Conservation (phyloP, 30 jellyfish, hydroid and myxozoan species). For the Mastigias papua region DNA sequence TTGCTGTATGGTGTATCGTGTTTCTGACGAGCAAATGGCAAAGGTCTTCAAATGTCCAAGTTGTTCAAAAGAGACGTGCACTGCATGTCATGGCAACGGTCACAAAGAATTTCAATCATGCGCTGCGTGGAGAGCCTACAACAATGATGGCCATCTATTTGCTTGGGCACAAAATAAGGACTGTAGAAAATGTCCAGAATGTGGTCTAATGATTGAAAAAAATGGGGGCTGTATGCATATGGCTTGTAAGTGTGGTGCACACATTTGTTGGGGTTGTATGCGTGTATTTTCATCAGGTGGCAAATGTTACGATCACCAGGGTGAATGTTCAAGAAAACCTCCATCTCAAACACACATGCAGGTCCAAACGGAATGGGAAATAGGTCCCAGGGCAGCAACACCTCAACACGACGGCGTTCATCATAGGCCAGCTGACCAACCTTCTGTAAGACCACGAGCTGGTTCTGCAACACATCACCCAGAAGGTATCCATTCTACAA, state of each 20-base stretch:
- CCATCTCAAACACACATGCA: neutral
- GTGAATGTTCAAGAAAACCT: neutral
- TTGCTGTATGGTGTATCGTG: constrained; percentile 56
- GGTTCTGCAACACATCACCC: no score
- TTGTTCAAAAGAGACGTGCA: constrained; percentile 40
- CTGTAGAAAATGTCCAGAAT: constrained; percentile 60
- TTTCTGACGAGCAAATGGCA: constrained; percentile 8
- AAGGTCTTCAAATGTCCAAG: constrained; percentile 42
- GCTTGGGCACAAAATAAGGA: constrained; percentile 40
- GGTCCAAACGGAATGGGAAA: neutral
- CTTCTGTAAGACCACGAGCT: no score
- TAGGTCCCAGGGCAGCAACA: neutral
- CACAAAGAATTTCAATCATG: constrained; percentile 16
- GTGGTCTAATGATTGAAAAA: constrained; percentile 55
- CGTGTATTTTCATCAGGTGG: constrained; percentile 14
- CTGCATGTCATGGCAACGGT: constrained; percentile 39
- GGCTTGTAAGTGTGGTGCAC: constrained; percentile 59
- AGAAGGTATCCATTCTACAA: no score
- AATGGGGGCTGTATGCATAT: constrained; percentile 68
- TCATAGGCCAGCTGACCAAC: no score
- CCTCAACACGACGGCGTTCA: neutral
- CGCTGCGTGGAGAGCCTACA: constrained; percentile 13
- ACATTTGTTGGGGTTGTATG: constrained; percentile 74
- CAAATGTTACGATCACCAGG: neutral
- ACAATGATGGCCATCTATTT: constrained; percentile 24